Conservation (phyloP, 2,113 vertebrate genomes). For the Oreocharis arfaki region DNA sequence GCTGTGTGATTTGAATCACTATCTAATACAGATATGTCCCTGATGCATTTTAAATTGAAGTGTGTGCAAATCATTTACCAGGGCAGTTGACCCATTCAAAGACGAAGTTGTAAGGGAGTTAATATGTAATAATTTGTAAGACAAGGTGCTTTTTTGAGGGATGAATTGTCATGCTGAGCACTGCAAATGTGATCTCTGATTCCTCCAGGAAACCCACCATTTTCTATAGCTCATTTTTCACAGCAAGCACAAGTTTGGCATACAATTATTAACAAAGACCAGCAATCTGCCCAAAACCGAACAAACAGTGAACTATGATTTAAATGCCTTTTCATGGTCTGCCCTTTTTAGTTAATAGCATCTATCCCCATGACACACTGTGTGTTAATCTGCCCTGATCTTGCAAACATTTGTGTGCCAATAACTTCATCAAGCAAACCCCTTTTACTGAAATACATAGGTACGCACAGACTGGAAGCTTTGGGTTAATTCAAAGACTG, state of each 20-base stretch:
- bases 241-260: not conserved
- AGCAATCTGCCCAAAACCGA: not conserved
- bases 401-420: not conserved
- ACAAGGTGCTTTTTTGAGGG: not conserved
- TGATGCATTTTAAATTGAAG: not conserved
- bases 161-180: not conserved
- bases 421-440: not conserved
- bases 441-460: not conserved
- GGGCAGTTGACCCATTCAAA: not conserved
- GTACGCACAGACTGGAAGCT: not conserved
- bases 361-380: not conserved
- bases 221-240: not conserved
- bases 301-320: not conserved
- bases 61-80: not conserved
- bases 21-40: not conserved
- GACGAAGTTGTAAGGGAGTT: not conserved
- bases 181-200: not conserved
- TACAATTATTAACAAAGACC: not conserved
- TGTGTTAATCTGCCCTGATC: not conserved
- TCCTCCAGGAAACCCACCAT: not conserved
- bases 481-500: not conserved
- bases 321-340: not conserved
- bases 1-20: not conserved
- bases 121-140: not conserved
- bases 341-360: not conserved